Conservation (phyloP, 2,113 vertebrate genomes). For the Neotoma lepida region DNA sequence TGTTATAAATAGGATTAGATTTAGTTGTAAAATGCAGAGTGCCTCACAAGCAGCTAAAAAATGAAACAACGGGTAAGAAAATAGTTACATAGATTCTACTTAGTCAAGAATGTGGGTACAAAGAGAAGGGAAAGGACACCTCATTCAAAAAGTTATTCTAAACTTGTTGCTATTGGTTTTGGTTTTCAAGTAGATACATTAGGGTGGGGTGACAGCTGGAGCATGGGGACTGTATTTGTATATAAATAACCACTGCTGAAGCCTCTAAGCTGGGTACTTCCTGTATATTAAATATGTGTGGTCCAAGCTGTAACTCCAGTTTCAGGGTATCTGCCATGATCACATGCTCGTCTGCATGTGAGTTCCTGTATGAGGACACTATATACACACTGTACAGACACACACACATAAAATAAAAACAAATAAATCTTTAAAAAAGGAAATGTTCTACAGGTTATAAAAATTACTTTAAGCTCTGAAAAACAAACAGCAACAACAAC, state of each 20-base stretch:
- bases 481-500: background rate
- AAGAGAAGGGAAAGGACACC: background rate
- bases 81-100: background rate
- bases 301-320: background rate
- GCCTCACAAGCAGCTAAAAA: background rate
- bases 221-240: background rate
- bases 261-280: background rate
- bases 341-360: background rate
- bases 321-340: background rate
- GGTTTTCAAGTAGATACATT: background rate
- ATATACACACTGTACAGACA: background rate
- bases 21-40: slow-evolving; percentile 12
- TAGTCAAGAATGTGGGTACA: background rate
- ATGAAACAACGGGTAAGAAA: background rate
- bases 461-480: slow-evolving; percentile 10
- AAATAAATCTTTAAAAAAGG: background rate
- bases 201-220: background rate
- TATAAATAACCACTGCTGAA: background rate
- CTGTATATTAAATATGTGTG: background rate
- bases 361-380: background rate
- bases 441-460: background rate
- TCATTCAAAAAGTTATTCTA: background rate
- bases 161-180: background rate
- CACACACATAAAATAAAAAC: background rate
- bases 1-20: background rate